Evolutionary conservation across 2,797 vertebrate genomes (phyloP), one percentile per base, ranked within the genome.

Genomic region (Pachyuromys duprasi): DNA sequence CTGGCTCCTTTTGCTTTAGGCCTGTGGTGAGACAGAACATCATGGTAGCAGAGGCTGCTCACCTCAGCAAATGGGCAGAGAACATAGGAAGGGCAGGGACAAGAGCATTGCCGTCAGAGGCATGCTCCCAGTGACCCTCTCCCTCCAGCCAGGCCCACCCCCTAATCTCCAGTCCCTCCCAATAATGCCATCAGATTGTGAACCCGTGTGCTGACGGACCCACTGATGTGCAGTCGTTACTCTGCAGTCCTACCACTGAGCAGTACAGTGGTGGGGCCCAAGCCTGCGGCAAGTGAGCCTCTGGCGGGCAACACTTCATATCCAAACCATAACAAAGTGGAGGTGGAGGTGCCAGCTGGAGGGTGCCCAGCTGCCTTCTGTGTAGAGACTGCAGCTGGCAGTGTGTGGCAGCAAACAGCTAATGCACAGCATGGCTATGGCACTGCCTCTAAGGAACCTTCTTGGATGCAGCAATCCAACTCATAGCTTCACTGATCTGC

Each of bases 391-490:
- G 42, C 45, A 31, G 12, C 76, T 31, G 31, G 53, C 65, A 45
- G 26, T 2, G 1, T 14, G 45, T 31, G 55, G 8, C 42, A 57
- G 62, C n/a, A 5, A 12, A 1, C 15, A 31, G 36, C 28, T 33
- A 12, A 28, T 3, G 14, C 26, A 67, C 42, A n/a, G 5, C 26
- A 42, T 13, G 8, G 24, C 17, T 1, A 0, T 11, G 1, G 14
- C 78, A 26, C 67, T 55, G 24, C 13, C 62, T 13, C 36, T 9
- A 31, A 74, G 87, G 88, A 75, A 36, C 57, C 33, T 53, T 45
- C 36, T 8, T 24, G 65, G 24, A 39, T 26, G 2, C 15, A 4
- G 45, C 72, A 28, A 39, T 63, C 18, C 49, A 74, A 49, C 81
- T 26, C 26, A 76, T 28, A 39, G 8, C 60, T 69, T 91, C 69